phyloP scores from a whole-genome alignment of 1,140 invertebrate species.

The Aphelenchoides fujianensis region DNA sequence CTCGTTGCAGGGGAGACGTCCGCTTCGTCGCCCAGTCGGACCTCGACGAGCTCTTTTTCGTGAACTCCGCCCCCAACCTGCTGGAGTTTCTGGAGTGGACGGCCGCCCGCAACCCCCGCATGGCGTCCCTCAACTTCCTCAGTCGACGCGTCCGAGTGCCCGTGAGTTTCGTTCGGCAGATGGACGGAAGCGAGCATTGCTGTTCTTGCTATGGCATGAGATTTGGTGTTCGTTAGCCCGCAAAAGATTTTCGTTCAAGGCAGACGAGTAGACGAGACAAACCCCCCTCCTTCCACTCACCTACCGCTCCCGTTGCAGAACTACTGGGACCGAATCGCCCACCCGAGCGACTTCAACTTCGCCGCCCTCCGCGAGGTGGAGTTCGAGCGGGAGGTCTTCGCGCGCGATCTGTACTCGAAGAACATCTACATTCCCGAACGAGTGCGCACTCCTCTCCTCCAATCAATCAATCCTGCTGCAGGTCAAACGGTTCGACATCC shows the following conservation, averaged over 20 bases:
- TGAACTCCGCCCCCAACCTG: conserved; percentile 1
- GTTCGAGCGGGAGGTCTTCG: conserved; percentile 12
- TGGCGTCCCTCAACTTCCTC: conserved; percentile 28
- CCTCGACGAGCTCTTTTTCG: conserved; percentile 28
- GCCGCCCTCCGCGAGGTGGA: not conserved
- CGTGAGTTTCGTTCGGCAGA: too few species aligned
- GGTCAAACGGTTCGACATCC: conserved; percentile 28
- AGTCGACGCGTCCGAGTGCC: conserved; percentile 23
- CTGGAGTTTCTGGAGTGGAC: conserved; percentile 20
- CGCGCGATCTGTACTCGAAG: conserved; percentile 13
- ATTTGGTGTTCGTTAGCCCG: too few species aligned
- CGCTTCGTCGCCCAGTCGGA: conserved; percentile 30
- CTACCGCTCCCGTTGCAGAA: conserved; percentile 22
- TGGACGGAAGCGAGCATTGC: too few species aligned
- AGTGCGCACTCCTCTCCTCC: not conserved
- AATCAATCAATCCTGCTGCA: not conserved
- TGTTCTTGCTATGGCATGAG: not conserved
- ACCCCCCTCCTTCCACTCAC: too few species aligned
- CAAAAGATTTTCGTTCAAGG: not conserved
- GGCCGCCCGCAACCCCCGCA: conserved; percentile 7
- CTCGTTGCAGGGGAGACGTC: not conserved
- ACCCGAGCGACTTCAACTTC: conserved; percentile 23
- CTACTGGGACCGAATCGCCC: conserved; percentile 19
- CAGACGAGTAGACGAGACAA: not conserved
- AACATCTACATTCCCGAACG: conserved; percentile 32